Evolutionary conservation across 2,888 invertebrate genomes (phyloP).

Genomic region (Philereme transversata): DNA sequence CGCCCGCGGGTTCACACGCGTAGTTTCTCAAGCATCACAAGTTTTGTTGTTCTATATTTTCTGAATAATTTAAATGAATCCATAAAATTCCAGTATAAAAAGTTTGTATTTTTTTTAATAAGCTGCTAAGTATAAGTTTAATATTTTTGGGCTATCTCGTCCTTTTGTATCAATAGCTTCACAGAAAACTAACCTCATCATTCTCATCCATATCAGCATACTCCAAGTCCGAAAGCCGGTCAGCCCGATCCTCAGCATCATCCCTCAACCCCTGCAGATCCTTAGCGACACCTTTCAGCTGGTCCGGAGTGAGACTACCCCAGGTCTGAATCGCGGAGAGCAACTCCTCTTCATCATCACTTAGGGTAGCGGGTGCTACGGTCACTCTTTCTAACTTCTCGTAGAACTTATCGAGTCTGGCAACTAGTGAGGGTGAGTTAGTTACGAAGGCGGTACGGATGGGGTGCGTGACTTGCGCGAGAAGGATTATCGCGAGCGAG

Average conservation of each 20-base stretch:
- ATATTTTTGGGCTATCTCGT: too few relatives aligned
- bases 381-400: constrained; percentile 67
- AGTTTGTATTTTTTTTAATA: too few relatives aligned
- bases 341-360: constrained; percentile 69
- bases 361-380: constrained; percentile 46
- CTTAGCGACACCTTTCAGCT: constrained; percentile 62
- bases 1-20: too few relatives aligned
- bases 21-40: too few relatives aligned
- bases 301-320: constrained; percentile 62
- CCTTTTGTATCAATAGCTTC: not conserved
- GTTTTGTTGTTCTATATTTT: too few relatives aligned
- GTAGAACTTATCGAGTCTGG: constrained; percentile 61
- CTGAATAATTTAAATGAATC: too few relatives aligned
- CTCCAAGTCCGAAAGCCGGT: constrained; percentile 53
- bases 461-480: constrained; percentile 47
- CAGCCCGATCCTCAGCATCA: constrained; percentile 47
- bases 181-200: constrained; percentile 63
- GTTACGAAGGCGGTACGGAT: constrained; percentile 64
- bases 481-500: constrained; percentile 54
- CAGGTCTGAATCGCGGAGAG: constrained; percentile 65
- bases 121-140: too few relatives aligned
- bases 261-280: constrained; percentile 62
- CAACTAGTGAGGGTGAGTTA: constrained; percentile 60
- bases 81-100: too few relatives aligned
- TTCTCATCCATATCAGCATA: constrained; percentile 63